A percentile compares a stretch with the other conserved stretches of the same genome.
phyloP scores from a whole-genome alignment of 1,140 invertebrate species.

The Batillaria attramentaria region DNA sequence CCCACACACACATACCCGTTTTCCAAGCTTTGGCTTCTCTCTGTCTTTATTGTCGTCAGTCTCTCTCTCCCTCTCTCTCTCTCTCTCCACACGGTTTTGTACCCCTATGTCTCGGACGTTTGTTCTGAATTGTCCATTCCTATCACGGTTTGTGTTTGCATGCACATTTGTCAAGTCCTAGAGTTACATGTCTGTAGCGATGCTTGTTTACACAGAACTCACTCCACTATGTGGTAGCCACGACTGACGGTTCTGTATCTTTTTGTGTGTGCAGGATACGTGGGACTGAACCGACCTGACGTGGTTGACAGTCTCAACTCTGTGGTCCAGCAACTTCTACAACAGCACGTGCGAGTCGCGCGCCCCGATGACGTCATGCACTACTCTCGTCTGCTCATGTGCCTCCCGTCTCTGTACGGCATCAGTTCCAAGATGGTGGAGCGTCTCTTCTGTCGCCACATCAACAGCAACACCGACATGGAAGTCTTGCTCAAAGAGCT shows the following conservation, averaged over 20 bases:
- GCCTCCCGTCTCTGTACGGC: slow-evolving; percentile 67
- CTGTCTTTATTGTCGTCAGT: no score
- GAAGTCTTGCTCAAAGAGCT: slow-evolving; percentile 66
- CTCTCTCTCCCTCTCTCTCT: no score
- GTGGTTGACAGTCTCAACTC: slow-evolving; percentile 64
- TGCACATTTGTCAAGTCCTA: no score
- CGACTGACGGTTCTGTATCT: slow-evolving; percentile 20
- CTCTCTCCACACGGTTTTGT: no score
- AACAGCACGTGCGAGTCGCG: slow-evolving; percentile 62
- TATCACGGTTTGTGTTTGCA: no score
- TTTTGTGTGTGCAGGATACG: slow-evolving; percentile 56
- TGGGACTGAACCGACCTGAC: slow-evolving; percentile 57
- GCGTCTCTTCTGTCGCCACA: slow-evolving; percentile 66
- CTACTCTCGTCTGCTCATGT: slow-evolving; percentile 66
- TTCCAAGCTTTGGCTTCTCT: no score
- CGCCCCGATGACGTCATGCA: slow-evolving; percentile 67
- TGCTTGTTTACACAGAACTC: no score
- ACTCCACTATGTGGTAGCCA: no score
- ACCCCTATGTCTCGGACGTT: no score
- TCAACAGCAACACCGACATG: slow-evolving; percentile 61
- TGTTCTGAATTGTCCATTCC: no score
- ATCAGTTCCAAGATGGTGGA: slow-evolving; percentile 68
- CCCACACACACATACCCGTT: no score
- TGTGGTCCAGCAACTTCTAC: slow-evolving; percentile 62
- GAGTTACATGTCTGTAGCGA: no score